phyloP scores from a whole-genome alignment of 1,140 invertebrate species.

The Ips nitidus region DNA sequence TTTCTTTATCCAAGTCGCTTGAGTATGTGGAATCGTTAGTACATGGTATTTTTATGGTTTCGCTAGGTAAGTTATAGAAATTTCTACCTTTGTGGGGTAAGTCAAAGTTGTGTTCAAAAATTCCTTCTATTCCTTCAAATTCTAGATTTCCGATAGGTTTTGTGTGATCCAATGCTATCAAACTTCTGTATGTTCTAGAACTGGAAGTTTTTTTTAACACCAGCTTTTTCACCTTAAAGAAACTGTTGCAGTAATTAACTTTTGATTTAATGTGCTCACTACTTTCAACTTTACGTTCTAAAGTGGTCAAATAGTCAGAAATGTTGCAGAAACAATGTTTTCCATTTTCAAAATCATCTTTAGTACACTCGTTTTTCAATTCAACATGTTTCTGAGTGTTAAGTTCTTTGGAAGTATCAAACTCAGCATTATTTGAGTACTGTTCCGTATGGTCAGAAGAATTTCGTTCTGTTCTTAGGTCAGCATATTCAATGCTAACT shows the following conservation, averaged over 20 bases:
- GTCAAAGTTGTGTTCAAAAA: background rate
- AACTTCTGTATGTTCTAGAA: background rate
- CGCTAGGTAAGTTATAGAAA: slow-evolving; percentile 12
- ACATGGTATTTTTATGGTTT: slow-evolving; percentile 15
- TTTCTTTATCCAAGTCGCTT: background rate
- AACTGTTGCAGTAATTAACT: background rate
- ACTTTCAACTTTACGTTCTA: background rate
- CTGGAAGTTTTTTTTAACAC: background rate
- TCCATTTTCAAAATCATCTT: background rate
- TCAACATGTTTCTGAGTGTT: no score
- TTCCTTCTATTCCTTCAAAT: slow-evolving; percentile 2
- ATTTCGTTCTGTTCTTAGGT: no score
- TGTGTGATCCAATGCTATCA: background rate
- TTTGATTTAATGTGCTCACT: background rate
- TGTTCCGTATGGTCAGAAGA: no score
- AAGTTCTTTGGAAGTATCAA: no score
- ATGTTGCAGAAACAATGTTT: background rate
- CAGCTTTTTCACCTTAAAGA: background rate
- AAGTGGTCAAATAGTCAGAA: background rate
- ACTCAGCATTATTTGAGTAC: no score
- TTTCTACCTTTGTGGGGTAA: slow-evolving; percentile 3
- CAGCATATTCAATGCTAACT: no score
- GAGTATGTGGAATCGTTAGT: background rate
- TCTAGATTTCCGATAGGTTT: background rate
- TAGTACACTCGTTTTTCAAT: background rate